Evolutionary conservation across 2,797 vertebrate genomes (phyloP), one percentile per base, ranked within the genome.

Genomic region (Poecilia picta): DNA sequence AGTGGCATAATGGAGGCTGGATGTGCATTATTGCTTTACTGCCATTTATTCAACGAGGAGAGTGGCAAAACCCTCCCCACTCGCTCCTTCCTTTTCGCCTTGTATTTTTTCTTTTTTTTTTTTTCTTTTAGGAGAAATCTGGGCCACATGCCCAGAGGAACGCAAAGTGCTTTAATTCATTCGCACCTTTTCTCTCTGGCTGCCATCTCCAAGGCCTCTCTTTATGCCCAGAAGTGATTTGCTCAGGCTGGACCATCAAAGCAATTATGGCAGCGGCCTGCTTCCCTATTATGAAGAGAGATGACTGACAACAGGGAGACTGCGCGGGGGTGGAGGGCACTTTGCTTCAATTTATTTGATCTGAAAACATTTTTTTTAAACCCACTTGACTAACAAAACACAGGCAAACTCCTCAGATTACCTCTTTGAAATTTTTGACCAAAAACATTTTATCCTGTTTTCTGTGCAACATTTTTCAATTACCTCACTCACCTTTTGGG

Each of bases 221-320:
- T 97, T 95, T 97, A 97, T 97, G 97, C 97, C 98, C 97, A 97
- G 96, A 98, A 98, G 97, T 98, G 97, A 97, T 98, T 98, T 97
- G 97, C 96, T 98, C 96, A 97, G 97, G 95, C 96, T 94, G 96
- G 97, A 97, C 97, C 97, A 98, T 98, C 97, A 98, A 97, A 98
- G 98, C 98, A 98, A 99, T 99, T 97, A 98, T 96, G 96, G 96
- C 95, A 97, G 96, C 95, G 96, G 96, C 96, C 97, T 95, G 95
- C 95, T 97, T 97, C 95, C 94, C 95, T 96, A 97, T 97, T 97
- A 98, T 97, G 96, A 98, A 95, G 91, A 94, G 95, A 97, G 96
- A 98, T 97, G 97, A 98, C 96, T 98, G 98, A 98, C 97, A 99
- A 97, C 95, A 95, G 95, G 87, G 86, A 84, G 92, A 93, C 79